A percentile compares a stretch with the other conserved stretches of the same genome.
phyloP scores from a whole-genome alignment of 2,113 vertebrate species.

The Micromys minutus region DNA sequence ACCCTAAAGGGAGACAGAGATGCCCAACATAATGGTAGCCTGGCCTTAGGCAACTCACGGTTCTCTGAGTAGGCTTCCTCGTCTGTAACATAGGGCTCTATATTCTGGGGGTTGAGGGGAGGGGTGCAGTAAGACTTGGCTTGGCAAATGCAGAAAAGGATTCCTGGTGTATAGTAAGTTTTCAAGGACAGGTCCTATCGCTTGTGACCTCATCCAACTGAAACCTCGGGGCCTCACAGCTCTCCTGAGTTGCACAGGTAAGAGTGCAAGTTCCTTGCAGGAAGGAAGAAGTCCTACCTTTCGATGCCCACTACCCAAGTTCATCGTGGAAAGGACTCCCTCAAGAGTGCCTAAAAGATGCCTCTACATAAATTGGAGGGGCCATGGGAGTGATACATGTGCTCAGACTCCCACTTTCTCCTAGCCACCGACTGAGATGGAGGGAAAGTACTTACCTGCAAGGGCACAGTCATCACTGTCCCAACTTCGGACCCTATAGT shows the following conservation, averaged over 20 bases:
- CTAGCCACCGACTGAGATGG: background rate
- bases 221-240: background rate
- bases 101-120: background rate
- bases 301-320: background rate
- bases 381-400: background rate
- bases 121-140: background rate
- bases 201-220: background rate
- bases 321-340: background rate
- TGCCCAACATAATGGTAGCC: background rate
- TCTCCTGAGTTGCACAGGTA: background rate
- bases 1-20: background rate
- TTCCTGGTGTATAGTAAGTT: no score
- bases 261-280: background rate
- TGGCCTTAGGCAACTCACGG: background rate
- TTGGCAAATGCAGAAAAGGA: background rate
- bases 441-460: background rate
- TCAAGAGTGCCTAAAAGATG: no score
- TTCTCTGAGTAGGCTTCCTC: background rate
- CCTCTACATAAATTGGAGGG: fast-evolving
- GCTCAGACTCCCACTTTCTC: no score
- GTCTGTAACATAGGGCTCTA: background rate
- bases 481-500: background rate
- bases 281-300: background rate
- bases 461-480: background rate
- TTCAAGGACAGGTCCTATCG: background rate